Evolutionary conservation across 2,888 invertebrate genomes (phyloP), one percentile per base, ranked within the genome.

Genomic region (Diarsia brunnea): DNA sequence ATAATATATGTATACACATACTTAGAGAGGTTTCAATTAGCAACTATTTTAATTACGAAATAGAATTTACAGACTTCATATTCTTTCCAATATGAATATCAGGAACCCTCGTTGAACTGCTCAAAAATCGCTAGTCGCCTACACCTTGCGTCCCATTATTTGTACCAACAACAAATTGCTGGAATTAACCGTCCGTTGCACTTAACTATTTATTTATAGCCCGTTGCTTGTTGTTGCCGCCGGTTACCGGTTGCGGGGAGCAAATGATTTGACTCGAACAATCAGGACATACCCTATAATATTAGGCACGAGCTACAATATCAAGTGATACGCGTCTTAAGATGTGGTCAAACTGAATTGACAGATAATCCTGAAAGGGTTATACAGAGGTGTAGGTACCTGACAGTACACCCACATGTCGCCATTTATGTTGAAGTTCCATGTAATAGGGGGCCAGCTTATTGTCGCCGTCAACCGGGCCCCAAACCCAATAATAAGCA

Each of bases 111-210:
- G 27, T 16, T 14, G n/a, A 24, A 7, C 2, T 27, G 31, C n/a
- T n/a, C 27, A 16, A 53, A 49, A 84, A 73, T 73, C 86, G 88
- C 88, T 81, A 16, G 43, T 60, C 76, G 55, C 81, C 69, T 43
- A 12, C 55, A 12, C 19, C 70, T 84, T 84, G 60, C 7, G 51
- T 84, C 84, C 71, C 67, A 68, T 69, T 68, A 75, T 81, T 85
- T 85, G 82, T 87, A 88, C 87, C 88, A 84, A 84, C 86, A 89
- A 92, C 92, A 93, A 94, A 94, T 94, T 93, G 93, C 89, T 91
- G 86, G 90, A 93, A 94, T 94, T 92, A 93, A 91, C 88, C 90
- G 93, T 91, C 84, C 92, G 84, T 92, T 94, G 93, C 93, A 92
- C 92, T 92, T 91, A 90, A 90, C 90, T 91, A 92, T 90, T 90